Conservation (phyloP, 2,113 vertebrate species). For the Pelusios castaneus region DNA sequence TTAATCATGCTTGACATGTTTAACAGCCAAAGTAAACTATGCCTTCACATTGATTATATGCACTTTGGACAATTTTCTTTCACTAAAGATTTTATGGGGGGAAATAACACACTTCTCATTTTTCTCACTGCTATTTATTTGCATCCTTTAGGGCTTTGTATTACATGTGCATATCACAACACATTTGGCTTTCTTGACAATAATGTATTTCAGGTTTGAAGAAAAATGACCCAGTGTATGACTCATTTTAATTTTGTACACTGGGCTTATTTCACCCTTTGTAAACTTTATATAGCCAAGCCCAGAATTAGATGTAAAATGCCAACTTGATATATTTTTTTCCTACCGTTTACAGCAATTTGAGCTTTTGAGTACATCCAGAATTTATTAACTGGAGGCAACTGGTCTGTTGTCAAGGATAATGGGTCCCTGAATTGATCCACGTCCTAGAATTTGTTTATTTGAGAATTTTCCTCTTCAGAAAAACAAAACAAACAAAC, state of each 20-base stretch:
- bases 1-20: slow-evolving; percentile 42
- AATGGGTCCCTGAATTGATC: background rate
- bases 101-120: background rate
- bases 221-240: background rate
- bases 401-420: background rate
- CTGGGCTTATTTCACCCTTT: slow-evolving; percentile 7
- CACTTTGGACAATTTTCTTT: slow-evolving; percentile 56
- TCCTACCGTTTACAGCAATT: slow-evolving; percentile 7
- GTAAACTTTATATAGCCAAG: slow-evolving; percentile 3
- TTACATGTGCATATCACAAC: background rate
- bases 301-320: slow-evolving; percentile 8
- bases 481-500: too few relatives aligned
- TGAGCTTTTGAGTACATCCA: background rate
- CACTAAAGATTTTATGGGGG: background rate
- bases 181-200: slow-evolving; percentile 11
- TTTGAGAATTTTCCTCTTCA: background rate
- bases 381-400: background rate
- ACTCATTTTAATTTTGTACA: background rate
- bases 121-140: slow-evolving; percentile 15
- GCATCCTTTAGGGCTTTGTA: slow-evolving; percentile 4
- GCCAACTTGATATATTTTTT: background rate
- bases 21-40: slow-evolving; percentile 37
- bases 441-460: background rate
- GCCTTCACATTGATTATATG: slow-evolving; percentile 44
- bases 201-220: background rate